A percentile compares a stretch with the other conserved stretches of the same genome.
These are phyloP conservation scores for Villa cingulata DNA, from an alignment of 2,888 invertebrate genomes.

Conservation along the genomic window DNA sequence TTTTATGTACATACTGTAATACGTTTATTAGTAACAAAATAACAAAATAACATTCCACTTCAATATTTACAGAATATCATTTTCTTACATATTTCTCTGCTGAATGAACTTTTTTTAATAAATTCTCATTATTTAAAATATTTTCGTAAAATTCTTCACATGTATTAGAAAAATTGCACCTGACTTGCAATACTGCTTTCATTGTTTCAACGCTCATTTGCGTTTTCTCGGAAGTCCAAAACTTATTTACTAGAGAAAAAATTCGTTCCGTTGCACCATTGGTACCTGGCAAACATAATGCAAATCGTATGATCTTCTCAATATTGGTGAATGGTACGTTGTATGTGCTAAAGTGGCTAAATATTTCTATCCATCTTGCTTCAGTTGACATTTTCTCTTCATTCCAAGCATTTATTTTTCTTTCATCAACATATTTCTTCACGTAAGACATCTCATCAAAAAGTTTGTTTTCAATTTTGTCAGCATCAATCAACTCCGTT, in stretches of 20 bases:
- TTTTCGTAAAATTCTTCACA: background rate
- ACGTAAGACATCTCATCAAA: constrained; percentile 8
- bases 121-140: background rate
- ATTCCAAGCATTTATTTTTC: constrained; percentile 7
- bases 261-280: constrained; percentile 6
- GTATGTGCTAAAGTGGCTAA: constrained; percentile 2
- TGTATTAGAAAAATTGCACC: background rate
- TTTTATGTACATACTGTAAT: too few relatives aligned
- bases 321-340: constrained; percentile 4
- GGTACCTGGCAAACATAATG: constrained; percentile 4
- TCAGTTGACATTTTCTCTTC: background rate
- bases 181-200: background rate
- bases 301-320: constrained; percentile 3
- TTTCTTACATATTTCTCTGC: too few relatives aligned
- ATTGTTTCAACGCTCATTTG: background rate
- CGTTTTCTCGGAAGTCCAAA: background rate
- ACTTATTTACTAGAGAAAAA: background rate
- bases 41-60: too few relatives aligned
- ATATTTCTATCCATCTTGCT: constrained; percentile 8
- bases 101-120: background rate
- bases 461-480: constrained; percentile 7
- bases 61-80: too few relatives aligned
- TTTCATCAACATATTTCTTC: constrained; percentile 4
- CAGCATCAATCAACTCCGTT: constrained; percentile 5
- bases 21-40: too few relatives aligned